Percentiles rank a stretch among this genome's conserved stretches.
Conservation (phyloP, 1,140 invertebrate genomes). For the Panagrolaimus sp. region DNA sequence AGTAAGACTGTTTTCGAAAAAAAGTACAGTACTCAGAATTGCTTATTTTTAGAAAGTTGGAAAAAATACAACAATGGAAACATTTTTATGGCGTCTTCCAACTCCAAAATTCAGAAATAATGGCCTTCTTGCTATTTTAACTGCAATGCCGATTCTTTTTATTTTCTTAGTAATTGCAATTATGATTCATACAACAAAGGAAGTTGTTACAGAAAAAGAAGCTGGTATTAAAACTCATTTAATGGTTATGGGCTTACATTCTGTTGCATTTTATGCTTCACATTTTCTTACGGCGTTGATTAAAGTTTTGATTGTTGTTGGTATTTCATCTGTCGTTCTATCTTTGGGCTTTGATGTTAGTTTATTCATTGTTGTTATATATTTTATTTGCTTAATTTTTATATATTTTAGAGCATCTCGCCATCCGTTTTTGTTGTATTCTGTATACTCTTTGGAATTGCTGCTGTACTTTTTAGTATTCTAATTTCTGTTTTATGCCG, state of each 20-base stretch:
- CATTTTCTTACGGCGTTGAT: slow-evolving; percentile 39
- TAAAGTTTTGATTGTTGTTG: slow-evolving; percentile 29
- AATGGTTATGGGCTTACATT: slow-evolving; percentile 44
- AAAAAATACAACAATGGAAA: slow-evolving; percentile 22
- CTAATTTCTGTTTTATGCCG: slow-evolving; percentile 22
- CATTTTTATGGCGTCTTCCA: slow-evolving; percentile 35
- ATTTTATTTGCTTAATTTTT: slow-evolving; percentile 17
- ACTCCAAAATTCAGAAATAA: slow-evolving; percentile 30
- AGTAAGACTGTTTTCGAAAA: slow-evolving; percentile 14
- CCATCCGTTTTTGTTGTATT: slow-evolving; percentile 11
- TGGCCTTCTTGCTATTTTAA: slow-evolving; percentile 27
- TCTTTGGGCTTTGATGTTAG: slow-evolving; percentile 22
- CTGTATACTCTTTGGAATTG: slow-evolving; percentile 21
- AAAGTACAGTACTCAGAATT: slow-evolving; percentile 20
- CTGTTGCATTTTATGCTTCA: slow-evolving; percentile 38
- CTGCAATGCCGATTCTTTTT: slow-evolving; percentile 33
- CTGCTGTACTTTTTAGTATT: slow-evolving; percentile 20
- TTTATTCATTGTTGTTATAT: neutral
- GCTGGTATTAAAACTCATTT: slow-evolving; percentile 51
- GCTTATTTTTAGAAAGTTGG: neutral
- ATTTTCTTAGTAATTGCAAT: slow-evolving; percentile 23
- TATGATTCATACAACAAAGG: slow-evolving; percentile 42
- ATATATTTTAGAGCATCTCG: slow-evolving; percentile 24
- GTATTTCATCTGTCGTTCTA: slow-evolving; percentile 19
- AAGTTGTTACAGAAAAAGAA: slow-evolving; percentile 46